Evolutionary conservation across 2,113 vertebrate species (phyloP).

Genomic region (Crotalus viridis): DNA sequence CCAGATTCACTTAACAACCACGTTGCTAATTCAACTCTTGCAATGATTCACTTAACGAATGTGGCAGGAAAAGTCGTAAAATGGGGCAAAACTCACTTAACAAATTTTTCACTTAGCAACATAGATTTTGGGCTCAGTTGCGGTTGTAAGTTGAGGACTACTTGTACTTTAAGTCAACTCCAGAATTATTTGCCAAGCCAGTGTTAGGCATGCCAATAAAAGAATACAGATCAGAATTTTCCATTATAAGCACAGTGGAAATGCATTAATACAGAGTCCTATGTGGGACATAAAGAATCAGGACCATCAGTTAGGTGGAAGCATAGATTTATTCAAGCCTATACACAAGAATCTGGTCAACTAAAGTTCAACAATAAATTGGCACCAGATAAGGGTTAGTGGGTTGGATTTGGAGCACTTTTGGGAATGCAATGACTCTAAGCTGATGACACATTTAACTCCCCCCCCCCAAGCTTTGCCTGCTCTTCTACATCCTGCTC

Average conservation of each 20-base stretch:
- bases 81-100: neutral
- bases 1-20: neutral
- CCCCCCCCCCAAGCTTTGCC: neutral
- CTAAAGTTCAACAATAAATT: neutral
- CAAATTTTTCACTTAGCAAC: too few species aligned
- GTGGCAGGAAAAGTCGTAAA: neutral
- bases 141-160: neutral
- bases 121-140: neutral
- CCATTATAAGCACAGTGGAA: neutral
- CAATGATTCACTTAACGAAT: neutral
- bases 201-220: neutral
- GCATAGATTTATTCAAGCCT: neutral
- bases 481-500: neutral
- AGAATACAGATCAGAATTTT: neutral
- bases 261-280: neutral
- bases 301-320: neutral
- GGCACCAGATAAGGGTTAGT: neutral
- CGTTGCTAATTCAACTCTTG: neutral
- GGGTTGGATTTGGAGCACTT: neutral
- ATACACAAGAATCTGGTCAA: neutral
- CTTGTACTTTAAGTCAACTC: neutral
- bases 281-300: neutral
- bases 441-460: neutral
- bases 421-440: neutral
- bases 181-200: neutral